These are phyloP conservation scores for Hypotaenidia okinawae DNA, from an alignment of 2,797 vertebrate species.

Conservation along the genomic window DNA sequence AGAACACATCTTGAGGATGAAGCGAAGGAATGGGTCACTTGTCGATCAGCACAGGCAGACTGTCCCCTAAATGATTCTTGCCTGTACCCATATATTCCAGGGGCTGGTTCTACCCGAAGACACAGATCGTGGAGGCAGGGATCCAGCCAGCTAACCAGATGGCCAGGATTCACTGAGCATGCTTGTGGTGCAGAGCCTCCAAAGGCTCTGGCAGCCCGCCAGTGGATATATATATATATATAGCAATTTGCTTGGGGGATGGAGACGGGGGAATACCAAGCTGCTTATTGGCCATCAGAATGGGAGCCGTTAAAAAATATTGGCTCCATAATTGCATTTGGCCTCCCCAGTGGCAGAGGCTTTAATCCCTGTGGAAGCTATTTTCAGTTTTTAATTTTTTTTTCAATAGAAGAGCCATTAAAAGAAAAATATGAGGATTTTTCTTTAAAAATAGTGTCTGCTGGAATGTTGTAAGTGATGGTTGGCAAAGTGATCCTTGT, in stretches of 20 bases:
- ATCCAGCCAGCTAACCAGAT: constrained; percentile 52
- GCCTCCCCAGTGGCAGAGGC: not conserved
- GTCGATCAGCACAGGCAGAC: not conserved
- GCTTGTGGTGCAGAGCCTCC: constrained; percentile 33
- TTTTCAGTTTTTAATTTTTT: constrained; percentile 1
- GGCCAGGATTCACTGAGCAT: constrained; percentile 40
- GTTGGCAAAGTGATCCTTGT: constrained; percentile 25
- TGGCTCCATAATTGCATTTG: constrained; percentile 62
- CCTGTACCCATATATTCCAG: not conserved
- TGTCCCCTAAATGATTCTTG: not conserved
- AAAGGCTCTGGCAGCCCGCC: constrained; percentile 14
- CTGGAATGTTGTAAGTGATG: constrained; percentile 10
- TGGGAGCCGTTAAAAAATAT: constrained; percentile 40
- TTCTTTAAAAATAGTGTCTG: constrained; percentile 38
- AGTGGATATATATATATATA: not conserved
- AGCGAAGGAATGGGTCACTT: not conserved
- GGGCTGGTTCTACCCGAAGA: not conserved
- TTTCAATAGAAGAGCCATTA: not conserved
- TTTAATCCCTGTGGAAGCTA: constrained; percentile 1
- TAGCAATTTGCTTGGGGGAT: constrained; percentile 39
- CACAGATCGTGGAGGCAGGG: not conserved
- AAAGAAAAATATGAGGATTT: not conserved
- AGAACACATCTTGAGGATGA: not conserved
- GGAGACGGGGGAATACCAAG: constrained; percentile 29
- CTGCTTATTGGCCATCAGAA: constrained; percentile 54